Percentiles rank a stretch among this genome's conserved stretches.
phyloP scores from a whole-genome alignment of 2,797 vertebrate species.

The Scomberomorus guttatus region DNA sequence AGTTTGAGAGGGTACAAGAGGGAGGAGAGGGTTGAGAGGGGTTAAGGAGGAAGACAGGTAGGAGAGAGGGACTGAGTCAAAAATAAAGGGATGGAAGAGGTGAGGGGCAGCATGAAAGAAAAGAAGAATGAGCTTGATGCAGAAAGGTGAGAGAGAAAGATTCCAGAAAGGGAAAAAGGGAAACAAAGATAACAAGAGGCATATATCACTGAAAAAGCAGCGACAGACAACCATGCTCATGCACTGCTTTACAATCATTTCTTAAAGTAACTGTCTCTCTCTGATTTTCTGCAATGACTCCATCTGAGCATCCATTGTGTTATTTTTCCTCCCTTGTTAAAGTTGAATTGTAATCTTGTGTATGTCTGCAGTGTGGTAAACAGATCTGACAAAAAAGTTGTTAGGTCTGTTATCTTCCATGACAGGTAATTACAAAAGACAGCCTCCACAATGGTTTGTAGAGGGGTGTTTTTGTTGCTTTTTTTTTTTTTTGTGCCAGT shows the following conservation, averaged over 20 bases:
- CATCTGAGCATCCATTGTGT: not conserved
- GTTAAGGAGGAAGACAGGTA: conserved; percentile 55
- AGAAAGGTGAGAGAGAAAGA: conserved; percentile 11
- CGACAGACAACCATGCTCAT: not conserved
- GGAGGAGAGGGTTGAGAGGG: conserved; percentile 51
- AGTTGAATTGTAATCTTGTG: conserved; percentile 14
- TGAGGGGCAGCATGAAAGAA: conserved; percentile 22
- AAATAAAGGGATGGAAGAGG: conserved; percentile 46
- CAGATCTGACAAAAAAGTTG: conserved; percentile 26
- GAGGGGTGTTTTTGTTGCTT: not conserved
- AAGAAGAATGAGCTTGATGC: conserved; percentile 28
- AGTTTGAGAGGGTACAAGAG: conserved; percentile 69
- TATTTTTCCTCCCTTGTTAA: conserved; percentile 9
- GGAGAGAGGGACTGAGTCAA: conserved; percentile 35
- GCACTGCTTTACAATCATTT: not conserved
- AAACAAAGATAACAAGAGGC: not conserved
- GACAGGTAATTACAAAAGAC: conserved; percentile 44
- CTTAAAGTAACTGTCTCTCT: conserved; percentile 22
- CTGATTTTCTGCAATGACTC: conserved; percentile 4
- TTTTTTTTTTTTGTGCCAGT: not conserved
- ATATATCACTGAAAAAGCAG: conserved; percentile 16
- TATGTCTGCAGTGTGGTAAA: conserved; percentile 26
- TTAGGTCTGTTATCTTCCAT: conserved; percentile 21
- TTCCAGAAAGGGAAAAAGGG: not conserved
- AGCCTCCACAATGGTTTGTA: not conserved